Base-by-base conservation (phyloP, 2,797 vertebrate species). In the Danio tinwini region DNA sequence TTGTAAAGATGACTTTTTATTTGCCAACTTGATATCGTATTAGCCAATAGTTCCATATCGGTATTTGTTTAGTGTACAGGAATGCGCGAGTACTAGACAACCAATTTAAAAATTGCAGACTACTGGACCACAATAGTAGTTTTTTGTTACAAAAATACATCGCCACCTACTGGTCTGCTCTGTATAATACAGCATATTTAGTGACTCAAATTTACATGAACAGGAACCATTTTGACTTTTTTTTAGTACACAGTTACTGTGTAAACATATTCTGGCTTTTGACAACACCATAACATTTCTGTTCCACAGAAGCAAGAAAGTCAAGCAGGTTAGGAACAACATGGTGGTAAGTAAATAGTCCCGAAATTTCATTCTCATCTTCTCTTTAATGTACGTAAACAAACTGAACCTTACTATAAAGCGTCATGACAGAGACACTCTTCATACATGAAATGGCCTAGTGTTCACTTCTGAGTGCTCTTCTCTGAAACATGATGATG, bases 401-500 rank as follows among this genome's bases (percentile, higher is more conserved):
- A 7, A 59, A 45, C 19, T 29, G 71, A 59, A n/a, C 55, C 55
- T 37, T 72, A 45, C 9, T 45, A 37, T 39, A 58, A 72, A 80
- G 55, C 47, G 29, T 62, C 50, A 71, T 13, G 0, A 29, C 45
- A 44, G 47, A 59, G 39, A 62, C 71, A 70, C 85, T 81, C 85
- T 39, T 85, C 83, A 86, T 78, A 21, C 49, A 76, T 84, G 84
- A 85, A 76, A 68, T 17, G 19, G 21, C 68, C 21, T 19, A 14
- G 29, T 53, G 76, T 74, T 65, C 84, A 81, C 67, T 42, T 85
- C 82, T 81, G 86, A 85, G 86, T 59, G 58, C 45, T 40, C 5
- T 0, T 12, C 47, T n/a, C 44, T 29, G 29, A 74, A 80, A 56
- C 29, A 71, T 52, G 0, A 16, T 14, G 17, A 70, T 50, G 5